A percentile compares a stretch with the other conserved stretches of the same genome.
Evolutionary conservation across 2,797 vertebrate species (phyloP).

Genomic region (Helarctos malayanus): DNA sequence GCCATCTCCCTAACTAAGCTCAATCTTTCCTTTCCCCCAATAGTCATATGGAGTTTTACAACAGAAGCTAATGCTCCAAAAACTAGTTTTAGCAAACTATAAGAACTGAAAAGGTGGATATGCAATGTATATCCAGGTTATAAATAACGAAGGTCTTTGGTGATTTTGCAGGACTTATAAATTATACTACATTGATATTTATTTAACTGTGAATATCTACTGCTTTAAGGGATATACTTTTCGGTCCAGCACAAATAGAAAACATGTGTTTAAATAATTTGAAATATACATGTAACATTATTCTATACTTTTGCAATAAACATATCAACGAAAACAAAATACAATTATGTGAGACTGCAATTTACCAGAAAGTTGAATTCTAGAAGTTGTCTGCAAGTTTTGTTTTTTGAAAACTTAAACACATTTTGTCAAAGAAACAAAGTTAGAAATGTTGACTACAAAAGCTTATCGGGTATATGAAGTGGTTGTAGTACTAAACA

Average conservation of each 20-base stretch:
- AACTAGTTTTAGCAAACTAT: not conserved
- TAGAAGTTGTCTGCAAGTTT: not conserved
- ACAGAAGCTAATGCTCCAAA: slow-evolving; percentile 27
- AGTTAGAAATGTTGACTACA: slow-evolving; percentile 39
- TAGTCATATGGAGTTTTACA: not conserved
- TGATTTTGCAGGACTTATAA: not conserved
- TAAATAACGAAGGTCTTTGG: not conserved
- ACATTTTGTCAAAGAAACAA: slow-evolving; percentile 30
- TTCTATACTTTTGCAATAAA: not conserved
- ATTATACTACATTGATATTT: not conserved
- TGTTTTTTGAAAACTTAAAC: slow-evolving; percentile 17
- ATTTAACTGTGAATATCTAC: slow-evolving; percentile 29
- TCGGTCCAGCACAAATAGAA: not conserved
- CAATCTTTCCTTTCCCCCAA: not conserved
- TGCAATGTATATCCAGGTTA: not conserved
- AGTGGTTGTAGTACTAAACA: not conserved
- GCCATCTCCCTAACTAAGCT: not conserved
- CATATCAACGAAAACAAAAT: not conserved
- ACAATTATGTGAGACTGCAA: not conserved
- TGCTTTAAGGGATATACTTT: not conserved
- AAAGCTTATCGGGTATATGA: slow-evolving; percentile 8
- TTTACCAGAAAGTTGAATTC: slow-evolving; percentile 39
- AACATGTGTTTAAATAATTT: slow-evolving; percentile 26
- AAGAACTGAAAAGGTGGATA: not conserved
- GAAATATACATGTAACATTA: not conserved